Conservation (phyloP, 64 coral and sea anemone species). For the Platygyra sinensis region DNA sequence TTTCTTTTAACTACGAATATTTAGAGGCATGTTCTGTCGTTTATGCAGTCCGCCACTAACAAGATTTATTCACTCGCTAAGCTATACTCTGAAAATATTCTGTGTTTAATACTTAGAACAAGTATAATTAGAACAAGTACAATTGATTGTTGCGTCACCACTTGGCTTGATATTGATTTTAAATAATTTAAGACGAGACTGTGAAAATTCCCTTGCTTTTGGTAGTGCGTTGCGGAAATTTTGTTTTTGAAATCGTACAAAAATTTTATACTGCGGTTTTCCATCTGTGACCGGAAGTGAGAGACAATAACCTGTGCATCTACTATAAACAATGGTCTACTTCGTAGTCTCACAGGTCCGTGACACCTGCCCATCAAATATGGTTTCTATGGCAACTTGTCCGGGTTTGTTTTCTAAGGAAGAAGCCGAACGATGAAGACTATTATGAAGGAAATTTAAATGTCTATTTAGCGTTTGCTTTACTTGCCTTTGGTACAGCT, state of each 20-base stretch:
- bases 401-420: neutral
- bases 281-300: neutral
- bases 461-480: neutral
- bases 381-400: neutral
- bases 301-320: neutral
- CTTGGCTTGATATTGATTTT: neutral
- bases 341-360: neutral
- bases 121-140: neutral
- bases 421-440: neutral
- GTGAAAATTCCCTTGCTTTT: neutral
- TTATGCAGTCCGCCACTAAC: neutral
- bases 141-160: slow-evolving; percentile 19
- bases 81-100: neutral
- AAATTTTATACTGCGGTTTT: neutral
- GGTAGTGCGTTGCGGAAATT: neutral
- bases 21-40: neutral
- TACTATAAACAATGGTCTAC: no score
- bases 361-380: slow-evolving; percentile 9
- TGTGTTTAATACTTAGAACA: neutral
- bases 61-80: neutral
- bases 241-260: neutral
- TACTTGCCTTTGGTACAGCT: neutral
- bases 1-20: neutral
- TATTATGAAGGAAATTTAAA: neutral
- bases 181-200: neutral